phyloP scores from a whole-genome alignment of 2,888 invertebrate species.

The Melitaea athalia region DNA sequence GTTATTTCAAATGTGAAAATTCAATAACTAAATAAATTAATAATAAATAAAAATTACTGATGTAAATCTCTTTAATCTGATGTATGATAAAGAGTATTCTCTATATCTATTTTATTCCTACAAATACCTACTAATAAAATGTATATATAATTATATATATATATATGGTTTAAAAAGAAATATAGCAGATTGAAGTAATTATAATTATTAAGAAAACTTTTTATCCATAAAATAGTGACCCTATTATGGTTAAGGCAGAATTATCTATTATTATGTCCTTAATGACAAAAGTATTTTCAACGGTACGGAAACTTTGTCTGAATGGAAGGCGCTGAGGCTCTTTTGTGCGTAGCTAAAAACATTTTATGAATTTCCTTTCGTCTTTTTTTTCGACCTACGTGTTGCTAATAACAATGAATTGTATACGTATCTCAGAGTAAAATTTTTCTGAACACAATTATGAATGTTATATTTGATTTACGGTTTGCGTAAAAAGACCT shows the following conservation, averaged over 20 bases:
- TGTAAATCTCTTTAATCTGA: too few species aligned
- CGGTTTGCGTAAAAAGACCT: not conserved
- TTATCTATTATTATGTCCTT: constrained; percentile 9
- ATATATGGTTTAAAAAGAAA: not conserved
- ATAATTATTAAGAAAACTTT: too few species aligned
- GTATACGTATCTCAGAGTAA: not conserved
- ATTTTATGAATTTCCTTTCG: constrained; percentile 6
- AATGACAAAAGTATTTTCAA: constrained; percentile 20
- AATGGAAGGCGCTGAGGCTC: not conserved
- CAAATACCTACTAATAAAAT: too few species aligned
- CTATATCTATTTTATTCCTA: too few species aligned
- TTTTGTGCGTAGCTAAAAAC: not conserved
- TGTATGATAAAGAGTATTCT: too few species aligned
- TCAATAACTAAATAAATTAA: too few species aligned
- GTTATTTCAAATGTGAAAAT: too few species aligned
- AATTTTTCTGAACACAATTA: constrained; percentile 4
- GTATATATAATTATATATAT: too few species aligned
- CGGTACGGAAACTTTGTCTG: constrained; percentile 21
- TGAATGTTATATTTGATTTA: not conserved
- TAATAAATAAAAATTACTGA: too few species aligned
- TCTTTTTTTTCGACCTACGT: constrained; percentile 11
- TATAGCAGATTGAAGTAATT: too few species aligned
- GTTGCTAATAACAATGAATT: constrained; percentile 8
- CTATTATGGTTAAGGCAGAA: constrained; percentile 8
- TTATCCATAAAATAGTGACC: not conserved